Conservation (phyloP, 2,113 vertebrate genomes). For the Pygathrix nemaeus region DNA sequence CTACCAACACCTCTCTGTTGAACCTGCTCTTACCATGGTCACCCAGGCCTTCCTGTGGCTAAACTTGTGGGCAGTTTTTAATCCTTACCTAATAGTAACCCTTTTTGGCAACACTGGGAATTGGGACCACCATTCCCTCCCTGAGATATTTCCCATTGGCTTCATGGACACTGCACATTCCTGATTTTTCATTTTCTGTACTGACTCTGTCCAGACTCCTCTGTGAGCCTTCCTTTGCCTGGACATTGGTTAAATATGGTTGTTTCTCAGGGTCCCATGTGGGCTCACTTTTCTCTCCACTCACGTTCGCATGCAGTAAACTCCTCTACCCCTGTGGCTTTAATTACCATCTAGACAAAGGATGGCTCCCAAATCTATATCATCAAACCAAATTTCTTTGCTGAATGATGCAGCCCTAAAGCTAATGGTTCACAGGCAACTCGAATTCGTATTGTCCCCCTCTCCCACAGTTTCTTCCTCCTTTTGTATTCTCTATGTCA, state of each 20-base stretch:
- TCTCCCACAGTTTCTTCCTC: not conserved
- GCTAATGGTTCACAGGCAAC: not conserved
- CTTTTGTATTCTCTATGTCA: not conserved
- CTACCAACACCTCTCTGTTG: not conserved
- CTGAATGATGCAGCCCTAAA: not conserved
- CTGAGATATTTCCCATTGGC: not conserved
- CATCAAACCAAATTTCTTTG: not conserved
- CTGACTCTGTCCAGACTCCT: not conserved
- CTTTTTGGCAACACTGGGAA: not conserved
- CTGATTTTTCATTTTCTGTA: not conserved
- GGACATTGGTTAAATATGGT: not conserved
- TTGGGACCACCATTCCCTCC: accelerated
- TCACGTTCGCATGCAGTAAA: not conserved
- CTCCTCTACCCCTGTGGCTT: not conserved
- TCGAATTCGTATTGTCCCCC: not conserved
- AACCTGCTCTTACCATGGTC: not conserved
- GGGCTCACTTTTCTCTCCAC: not conserved
- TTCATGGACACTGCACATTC: not conserved
- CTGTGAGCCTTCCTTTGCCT: not conserved
- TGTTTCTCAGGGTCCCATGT: not conserved
- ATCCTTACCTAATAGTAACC: not conserved
- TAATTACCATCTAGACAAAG: not conserved
- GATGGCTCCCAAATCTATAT: not conserved
- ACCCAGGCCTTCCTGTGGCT: not conserved
- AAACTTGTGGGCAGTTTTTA: not conserved